phyloP scores from a whole-genome alignment of 2,888 invertebrate species.

The Selenia dentaria region DNA sequence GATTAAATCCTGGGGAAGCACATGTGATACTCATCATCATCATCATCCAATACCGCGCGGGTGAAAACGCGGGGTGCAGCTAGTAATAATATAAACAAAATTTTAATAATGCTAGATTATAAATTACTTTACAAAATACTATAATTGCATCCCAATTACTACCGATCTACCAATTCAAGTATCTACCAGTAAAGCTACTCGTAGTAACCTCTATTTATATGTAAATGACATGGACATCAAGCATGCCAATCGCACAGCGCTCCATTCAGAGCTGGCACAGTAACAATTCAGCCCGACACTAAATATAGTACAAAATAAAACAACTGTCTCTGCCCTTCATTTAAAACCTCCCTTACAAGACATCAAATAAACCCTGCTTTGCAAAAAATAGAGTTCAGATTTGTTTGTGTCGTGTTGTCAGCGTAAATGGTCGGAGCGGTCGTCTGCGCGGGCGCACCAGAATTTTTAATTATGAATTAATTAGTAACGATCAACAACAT shows the following conservation, averaged over 20 bases:
- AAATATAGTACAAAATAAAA: constrained; percentile 84
- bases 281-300: constrained; percentile 80
- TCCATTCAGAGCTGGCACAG: constrained; percentile 73
- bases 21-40: too few species aligned
- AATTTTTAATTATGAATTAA: constrained; percentile 85
- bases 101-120: too few species aligned
- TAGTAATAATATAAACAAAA: too few species aligned
- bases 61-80: too few species aligned
- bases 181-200: too few species aligned
- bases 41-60: too few species aligned
- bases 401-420: constrained; percentile 52
- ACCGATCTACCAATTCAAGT: too few species aligned
- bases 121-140: too few species aligned
- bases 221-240: constrained; percentile 41
- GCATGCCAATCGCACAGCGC: constrained; percentile 67
- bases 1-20: too few species aligned
- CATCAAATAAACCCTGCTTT: constrained; percentile 55
- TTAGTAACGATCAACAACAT: constrained; percentile 78
- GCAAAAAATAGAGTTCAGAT: constrained; percentile 59
- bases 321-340: constrained; percentile 83
- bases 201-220: constrained; percentile 31
- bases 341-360: constrained; percentile 52
- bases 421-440: constrained; percentile 75
- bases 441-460: constrained; percentile 78
- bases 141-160: too few species aligned